phyloP scores from a whole-genome alignment of 2,888 invertebrate species.

The Odontomyia ornata region DNA sequence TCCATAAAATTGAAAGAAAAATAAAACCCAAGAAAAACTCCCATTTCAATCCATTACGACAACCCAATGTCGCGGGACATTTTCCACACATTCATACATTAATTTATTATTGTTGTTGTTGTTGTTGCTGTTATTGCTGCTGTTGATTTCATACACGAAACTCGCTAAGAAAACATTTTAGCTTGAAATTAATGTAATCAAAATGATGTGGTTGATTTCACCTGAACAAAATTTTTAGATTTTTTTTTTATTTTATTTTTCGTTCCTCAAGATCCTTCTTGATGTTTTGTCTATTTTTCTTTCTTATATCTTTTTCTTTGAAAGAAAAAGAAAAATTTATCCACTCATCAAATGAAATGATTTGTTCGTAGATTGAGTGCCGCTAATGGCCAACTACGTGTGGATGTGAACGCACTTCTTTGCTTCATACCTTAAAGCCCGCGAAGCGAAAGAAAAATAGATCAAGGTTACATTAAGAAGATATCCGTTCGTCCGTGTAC shows the following conservation, averaged over 20 bases:
- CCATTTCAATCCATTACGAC: too few relatives aligned
- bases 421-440: too few relatives aligned
- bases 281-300: background rate
- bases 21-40: too few relatives aligned
- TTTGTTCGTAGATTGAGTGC: background rate
- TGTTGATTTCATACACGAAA: background rate
- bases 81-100: too few relatives aligned
- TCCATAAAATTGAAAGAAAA: too few relatives aligned
- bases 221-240: background rate
- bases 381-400: background rate
- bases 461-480: conserved; percentile 29
- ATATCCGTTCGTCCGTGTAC: too few relatives aligned
- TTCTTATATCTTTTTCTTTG: background rate
- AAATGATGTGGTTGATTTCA: conserved; percentile 35
- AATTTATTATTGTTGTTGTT: too few relatives aligned
- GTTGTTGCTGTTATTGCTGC: background rate
- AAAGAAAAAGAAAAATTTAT: background rate
- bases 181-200: conserved; percentile 25
- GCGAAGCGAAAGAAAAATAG: conserved; percentile 27
- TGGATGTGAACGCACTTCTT: background rate
- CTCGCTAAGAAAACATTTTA: conserved; percentile 22
- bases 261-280: background rate
- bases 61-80: too few relatives aligned
- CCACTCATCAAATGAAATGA: conserved; percentile 9
- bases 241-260: background rate